These are phyloP conservation scores for Nannospalax galili DNA, from an alignment of 2,113 vertebrate genomes.

Conservation along the genomic window DNA sequence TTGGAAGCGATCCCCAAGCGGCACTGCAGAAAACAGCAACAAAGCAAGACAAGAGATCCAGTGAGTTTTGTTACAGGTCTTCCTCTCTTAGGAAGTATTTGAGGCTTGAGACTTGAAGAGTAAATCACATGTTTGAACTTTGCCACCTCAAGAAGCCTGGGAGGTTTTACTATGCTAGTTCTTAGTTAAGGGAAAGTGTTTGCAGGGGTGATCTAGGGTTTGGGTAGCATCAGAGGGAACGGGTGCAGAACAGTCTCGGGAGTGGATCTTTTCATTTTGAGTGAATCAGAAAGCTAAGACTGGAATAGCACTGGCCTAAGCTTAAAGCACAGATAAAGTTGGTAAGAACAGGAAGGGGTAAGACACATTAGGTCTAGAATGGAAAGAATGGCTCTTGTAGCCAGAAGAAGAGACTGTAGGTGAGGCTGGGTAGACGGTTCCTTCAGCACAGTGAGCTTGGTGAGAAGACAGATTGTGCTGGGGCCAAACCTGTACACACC, in stretches of 20 bases:
- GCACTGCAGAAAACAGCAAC: background rate
- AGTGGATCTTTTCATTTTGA: background rate
- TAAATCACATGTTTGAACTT: background rate
- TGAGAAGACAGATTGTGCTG: background rate
- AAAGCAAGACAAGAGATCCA: background rate
- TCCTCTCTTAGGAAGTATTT: background rate
- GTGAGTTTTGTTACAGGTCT: background rate
- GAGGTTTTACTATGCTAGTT: background rate
- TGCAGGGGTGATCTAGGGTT: background rate
- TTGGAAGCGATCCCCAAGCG: slow-evolving; percentile 1
- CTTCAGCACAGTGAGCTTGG: background rate
- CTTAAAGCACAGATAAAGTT: background rate
- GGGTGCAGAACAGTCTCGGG: background rate
- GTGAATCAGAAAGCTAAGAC: background rate
- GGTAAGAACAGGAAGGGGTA: background rate
- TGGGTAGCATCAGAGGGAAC: background rate
- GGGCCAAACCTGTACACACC: background rate
- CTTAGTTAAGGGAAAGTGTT: background rate
- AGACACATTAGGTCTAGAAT: background rate
- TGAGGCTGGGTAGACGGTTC: background rate
- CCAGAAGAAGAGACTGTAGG: background rate
- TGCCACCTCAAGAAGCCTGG: background rate
- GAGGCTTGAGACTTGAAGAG: background rate
- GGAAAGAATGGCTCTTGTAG: background rate
- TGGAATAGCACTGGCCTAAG: background rate